A percentile compares a stretch with the other conserved stretches of the same genome.
phyloP scores from a whole-genome alignment of 1,140 invertebrate species.

The Trinorchestia longiramus region DNA sequence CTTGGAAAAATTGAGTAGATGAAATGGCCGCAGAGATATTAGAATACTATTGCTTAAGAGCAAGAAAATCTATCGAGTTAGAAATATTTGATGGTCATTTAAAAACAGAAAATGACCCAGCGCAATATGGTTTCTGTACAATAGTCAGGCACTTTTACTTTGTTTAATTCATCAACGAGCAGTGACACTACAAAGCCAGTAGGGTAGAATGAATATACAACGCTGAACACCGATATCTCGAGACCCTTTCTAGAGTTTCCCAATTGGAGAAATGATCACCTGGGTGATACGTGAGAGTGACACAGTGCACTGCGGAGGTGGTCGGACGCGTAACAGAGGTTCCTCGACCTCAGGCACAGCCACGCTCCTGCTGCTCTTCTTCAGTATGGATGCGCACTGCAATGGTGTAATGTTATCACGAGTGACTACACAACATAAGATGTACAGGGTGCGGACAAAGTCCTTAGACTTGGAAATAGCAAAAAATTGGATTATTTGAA shows the following conservation, averaged over 20 bases:
- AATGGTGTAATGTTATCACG: background rate
- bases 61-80: background rate
- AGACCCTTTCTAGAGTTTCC: too few relatives aligned
- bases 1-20: too few relatives aligned
- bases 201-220: too few relatives aligned
- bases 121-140: background rate
- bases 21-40: too few relatives aligned
- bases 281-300: conserved; percentile 10
- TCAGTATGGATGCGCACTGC: conserved; percentile 32
- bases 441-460: too few relatives aligned
- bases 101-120: background rate
- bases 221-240: too few relatives aligned
- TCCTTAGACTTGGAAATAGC: too few relatives aligned
- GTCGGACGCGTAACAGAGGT: background rate
- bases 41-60: too few relatives aligned
- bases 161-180: background rate
- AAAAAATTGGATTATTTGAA: too few relatives aligned
- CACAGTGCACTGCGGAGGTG: conserved; percentile 3
- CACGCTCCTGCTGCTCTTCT: conserved; percentile 19
- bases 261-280: background rate
- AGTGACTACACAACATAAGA: too few relatives aligned
- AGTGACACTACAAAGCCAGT: background rate
- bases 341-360: background rate
- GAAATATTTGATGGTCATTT: background rate
- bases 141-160: background rate